A percentile compares a stretch with the other conserved stretches of the same genome.
Conservation (phyloP, 2,113 vertebrate species). For the Syrmaticus mikado region DNA sequence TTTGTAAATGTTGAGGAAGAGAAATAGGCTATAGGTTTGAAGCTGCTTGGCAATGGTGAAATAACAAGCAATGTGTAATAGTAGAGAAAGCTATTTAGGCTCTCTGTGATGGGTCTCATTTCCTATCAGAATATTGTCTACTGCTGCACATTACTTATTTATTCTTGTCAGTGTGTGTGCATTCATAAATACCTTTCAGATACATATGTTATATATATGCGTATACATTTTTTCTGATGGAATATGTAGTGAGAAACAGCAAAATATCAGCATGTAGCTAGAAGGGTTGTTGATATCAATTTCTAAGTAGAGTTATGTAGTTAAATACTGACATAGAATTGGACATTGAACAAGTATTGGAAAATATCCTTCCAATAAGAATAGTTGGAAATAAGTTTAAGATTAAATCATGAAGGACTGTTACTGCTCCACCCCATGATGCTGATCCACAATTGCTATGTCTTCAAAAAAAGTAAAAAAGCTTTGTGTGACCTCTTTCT, state of each 20-base stretch:
- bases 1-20: neutral
- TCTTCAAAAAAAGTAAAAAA: neutral
- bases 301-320: neutral
- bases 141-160: neutral
- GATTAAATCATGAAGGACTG: neutral
- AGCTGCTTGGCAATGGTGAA: neutral
- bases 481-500: neutral
- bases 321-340: neutral
- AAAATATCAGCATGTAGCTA: neutral
- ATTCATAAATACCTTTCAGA: neutral
- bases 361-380: neutral
- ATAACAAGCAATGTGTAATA: neutral
- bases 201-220: too few relatives aligned
- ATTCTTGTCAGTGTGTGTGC: neutral
- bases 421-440: neutral
- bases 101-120: neutral
- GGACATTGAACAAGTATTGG: neutral
- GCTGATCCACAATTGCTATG: neutral
- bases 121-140: neutral
- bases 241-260: neutral
- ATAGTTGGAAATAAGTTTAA: neutral
- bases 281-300: neutral
- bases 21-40: neutral
- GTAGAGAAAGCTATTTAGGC: neutral
- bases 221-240: neutral